Conservation (phyloP, 2,797 vertebrate species). For the Chelidonichthys spinosus region DNA sequence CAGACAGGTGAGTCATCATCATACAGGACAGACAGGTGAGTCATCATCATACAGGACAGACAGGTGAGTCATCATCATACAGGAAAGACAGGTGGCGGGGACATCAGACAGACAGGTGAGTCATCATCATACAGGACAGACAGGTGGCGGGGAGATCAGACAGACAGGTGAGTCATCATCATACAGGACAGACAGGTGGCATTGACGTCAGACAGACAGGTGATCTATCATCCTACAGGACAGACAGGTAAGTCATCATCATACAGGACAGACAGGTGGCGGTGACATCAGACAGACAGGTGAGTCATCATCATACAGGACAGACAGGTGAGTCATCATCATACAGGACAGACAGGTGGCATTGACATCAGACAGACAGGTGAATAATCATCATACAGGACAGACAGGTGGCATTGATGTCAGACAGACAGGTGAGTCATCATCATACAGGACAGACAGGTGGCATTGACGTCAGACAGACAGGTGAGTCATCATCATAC, state of each 20-base stretch:
- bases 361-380: background rate
- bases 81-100: background rate
- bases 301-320: background rate
- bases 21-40: background rate
- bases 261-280: background rate
- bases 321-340: background rate
- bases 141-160: background rate
- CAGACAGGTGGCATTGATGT: background rate
- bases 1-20: background rate
- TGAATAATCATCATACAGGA: background rate
- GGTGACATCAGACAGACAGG: background rate
- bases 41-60: background rate
- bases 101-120: too few relatives aligned
- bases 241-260: background rate
- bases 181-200: background rate
- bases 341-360: background rate
- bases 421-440: background rate
- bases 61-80: background rate
- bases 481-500: background rate
- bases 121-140: background rate
- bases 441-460: background rate
- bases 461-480: conserved; percentile 4
- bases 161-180: background rate
- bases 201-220: too few relatives aligned
- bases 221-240: background rate